Base-by-base conservation (phyloP, 2,113 vertebrate species). In the Himantopus leucocephalus region DNA sequence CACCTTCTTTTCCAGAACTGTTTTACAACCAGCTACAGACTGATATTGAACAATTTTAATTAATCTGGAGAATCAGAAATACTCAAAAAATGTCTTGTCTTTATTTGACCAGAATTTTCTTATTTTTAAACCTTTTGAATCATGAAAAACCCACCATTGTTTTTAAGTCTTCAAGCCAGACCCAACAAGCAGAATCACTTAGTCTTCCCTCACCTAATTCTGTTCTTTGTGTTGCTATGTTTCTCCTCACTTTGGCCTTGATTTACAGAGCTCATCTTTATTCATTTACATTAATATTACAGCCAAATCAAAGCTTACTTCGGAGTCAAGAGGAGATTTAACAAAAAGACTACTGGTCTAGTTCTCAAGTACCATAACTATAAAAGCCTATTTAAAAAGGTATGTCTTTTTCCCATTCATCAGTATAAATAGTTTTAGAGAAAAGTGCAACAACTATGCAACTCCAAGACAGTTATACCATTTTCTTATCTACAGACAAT, bases 301-400 rank as follows among this genome's bases (percentile, higher is more conserved):
- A 87, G 13, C 5, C 48, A 87, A 96, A 91, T 75, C 83, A 95
- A 94, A 89, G 60, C 72, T 71, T 90, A 23, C 47, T 85, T 75
- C 60, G 43, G 32, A 97, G 15, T 64, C 86, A 91, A 91, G 26
- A 29, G 15, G 10, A 64, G 43, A 77, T 78, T 87, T 56, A 78
- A 72, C 12, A 75, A 27, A 73, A 81, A 58, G 7, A 59, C 18
- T 52, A 14, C 3, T 85, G 14, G 37, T 89, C 60, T 50, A 71
- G 22, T 59, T 77, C 72, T 59, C 77, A 16, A 81, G 67, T 71
- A 34, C 12, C 21, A 9, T 26, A 90, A 47, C 17, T 67, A 87
- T 37, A 79, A 73, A 60, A 34, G 41, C 5, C 12, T 81, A 27
- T 43, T 78, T 50, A 5, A 66, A 66, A 87, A 73, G 21, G 3